Conservation (phyloP, 2,888 invertebrate species). For the Isoperla grammatica region DNA sequence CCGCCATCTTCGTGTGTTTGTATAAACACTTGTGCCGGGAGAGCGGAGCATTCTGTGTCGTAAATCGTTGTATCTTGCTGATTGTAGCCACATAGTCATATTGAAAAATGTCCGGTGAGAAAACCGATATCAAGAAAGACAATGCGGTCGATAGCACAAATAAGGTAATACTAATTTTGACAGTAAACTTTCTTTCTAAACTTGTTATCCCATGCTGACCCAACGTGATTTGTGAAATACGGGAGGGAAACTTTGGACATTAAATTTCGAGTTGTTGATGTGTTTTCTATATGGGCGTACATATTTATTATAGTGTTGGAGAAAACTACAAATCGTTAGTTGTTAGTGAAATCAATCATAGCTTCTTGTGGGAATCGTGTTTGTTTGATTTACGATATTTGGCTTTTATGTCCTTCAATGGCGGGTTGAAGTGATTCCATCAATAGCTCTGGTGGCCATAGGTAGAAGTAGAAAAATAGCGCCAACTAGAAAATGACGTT, state of each 20-base stretch:
- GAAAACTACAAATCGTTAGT: not conserved
- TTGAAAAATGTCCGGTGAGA: conserved; percentile 43
- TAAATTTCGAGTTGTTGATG: not conserved
- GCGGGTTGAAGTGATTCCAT: conserved; percentile 33
- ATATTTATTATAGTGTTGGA: not conserved
- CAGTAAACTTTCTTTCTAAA: conserved; percentile 1
- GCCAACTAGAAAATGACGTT: conserved; percentile 24
- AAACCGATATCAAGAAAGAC: conserved; percentile 43
- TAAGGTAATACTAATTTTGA: conserved; percentile 39
- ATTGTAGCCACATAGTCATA: conserved; percentile 40
- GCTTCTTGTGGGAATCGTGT: not conserved
- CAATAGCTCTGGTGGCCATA: conserved; percentile 34
- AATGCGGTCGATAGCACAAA: conserved; percentile 43
- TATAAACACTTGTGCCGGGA: conserved; percentile 47
- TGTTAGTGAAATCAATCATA: too few relatives aligned
- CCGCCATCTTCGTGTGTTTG: conserved; percentile 53
- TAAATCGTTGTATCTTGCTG: conserved; percentile 39
- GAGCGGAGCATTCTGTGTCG: conserved; percentile 20
- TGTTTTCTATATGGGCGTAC: not conserved
- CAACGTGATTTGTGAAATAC: conserved; percentile 32
- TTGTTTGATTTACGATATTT: conserved; percentile 36
- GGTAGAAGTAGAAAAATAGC: conserved; percentile 24
- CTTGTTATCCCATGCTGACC: conserved; percentile 29
- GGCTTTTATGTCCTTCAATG: conserved; percentile 41
- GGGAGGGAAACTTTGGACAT: conserved; percentile 20